These are phyloP conservation scores for Crax fasciolata DNA, from an alignment of 2,797 vertebrate genomes.

Conservation along the genomic window DNA sequence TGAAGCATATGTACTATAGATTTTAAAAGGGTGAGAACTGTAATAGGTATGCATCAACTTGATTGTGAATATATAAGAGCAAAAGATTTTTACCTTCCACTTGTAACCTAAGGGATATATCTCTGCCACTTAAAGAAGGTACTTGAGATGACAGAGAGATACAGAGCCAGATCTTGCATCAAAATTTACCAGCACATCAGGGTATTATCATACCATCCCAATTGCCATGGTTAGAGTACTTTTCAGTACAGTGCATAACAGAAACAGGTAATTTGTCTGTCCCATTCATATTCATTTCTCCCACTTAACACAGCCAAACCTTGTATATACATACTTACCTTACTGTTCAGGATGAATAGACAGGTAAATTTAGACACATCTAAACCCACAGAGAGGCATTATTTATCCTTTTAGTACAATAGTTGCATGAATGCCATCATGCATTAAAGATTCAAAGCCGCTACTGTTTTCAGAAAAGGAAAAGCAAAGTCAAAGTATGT, in stretches of 20 bases:
- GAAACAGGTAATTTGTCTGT: neutral
- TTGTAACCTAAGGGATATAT: neutral
- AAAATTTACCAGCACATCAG: neutral
- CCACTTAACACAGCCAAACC: neutral
- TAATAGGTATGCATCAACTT: neutral
- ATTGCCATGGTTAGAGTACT: neutral
- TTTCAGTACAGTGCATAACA: neutral
- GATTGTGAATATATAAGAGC: neutral
- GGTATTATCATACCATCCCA: neutral
- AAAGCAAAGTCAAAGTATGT: neutral
- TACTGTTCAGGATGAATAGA: neutral
- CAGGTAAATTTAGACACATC: neutral
- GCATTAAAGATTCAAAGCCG: neutral
- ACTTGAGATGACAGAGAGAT: neutral
- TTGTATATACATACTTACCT: neutral
- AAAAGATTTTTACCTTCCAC: neutral
- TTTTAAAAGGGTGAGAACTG: neutral
- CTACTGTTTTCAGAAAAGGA: neutral
- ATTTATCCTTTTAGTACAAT: neutral
- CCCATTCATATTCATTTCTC: neutral
- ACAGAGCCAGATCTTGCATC: neutral
- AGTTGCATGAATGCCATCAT: neutral
- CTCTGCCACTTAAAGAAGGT: neutral
- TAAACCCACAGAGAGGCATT: neutral
- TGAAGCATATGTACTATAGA: accelerated